Base-by-base conservation (phyloP, 2,113 vertebrate species). In the Salvelinus fontinalis region DNA sequence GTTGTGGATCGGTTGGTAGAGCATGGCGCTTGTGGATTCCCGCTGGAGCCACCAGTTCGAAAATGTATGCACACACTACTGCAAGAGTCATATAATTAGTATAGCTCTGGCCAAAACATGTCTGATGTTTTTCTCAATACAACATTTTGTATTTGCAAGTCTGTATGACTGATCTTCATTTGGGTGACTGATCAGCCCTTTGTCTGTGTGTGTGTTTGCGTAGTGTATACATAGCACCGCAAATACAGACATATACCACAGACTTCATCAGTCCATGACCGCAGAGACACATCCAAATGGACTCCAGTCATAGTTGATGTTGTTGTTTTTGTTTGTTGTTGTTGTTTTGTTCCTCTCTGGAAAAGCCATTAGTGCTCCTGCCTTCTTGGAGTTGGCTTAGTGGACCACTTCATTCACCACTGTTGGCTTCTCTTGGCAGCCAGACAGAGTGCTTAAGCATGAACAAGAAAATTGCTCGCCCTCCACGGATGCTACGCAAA, bases 391-490 rank as follows among this genome's bases (percentile, higher is more conserved):
- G 76, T 76, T 16, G 77, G 79, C 83, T 88, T 87, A 84, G 82
- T 81, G 82, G 77, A 89, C 81, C 85, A 79, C 75, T 84, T 90
- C 82, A 71, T 49, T 66, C 51, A 75, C 79, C 83, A 79, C 81
- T 88, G 84, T 89, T 85, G 88, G 78, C 81, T 91, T 81, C 75
- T 83, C 68, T 75, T 81, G 77, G 82, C 85, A 85, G 78, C 85
- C 80, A 86, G 75, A 85, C 74, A 78, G 79, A 76, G 76, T 51
- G 60, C 77, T 80, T 84, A 76, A 77, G 79, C 81, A 82, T 80
- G 71, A 86, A 82, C 54, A 83, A 77, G 73, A 87, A 89, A 84
- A 87, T 78, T 6, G 80, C 67, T 78, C 79, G 74, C 66, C 76
- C 74, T 85, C 81, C 74, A 75, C 79, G 81, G 76, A 85, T 79